Conservation (phyloP, 2,113 vertebrate genomes). For the Lepisosteus oculatus region DNA sequence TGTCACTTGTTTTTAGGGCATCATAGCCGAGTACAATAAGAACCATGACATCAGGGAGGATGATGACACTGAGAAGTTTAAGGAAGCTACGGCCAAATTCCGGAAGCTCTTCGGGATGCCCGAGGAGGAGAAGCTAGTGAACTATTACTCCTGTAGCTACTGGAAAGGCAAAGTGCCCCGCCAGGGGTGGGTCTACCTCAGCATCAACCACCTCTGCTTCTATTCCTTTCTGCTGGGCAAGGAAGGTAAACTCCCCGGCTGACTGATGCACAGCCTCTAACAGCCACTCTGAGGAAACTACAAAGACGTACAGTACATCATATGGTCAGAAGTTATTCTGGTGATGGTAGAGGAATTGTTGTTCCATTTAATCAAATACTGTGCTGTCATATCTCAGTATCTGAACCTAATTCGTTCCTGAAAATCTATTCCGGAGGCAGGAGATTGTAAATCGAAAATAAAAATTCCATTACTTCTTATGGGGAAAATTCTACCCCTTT, state of each 20-base stretch:
- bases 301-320: no score
- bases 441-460: no score
- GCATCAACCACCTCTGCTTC: constrained; percentile 98
- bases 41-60: constrained; percentile 92
- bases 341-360: no score
- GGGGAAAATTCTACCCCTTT: no score
- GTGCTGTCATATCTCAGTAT: no score
- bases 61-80: constrained; percentile 95
- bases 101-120: constrained; percentile 95
- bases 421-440: no score
- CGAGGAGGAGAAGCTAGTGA: constrained; percentile 94
- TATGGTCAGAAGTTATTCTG: no score
- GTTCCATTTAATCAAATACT: no score
- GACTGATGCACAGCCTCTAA: background rate
- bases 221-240: constrained; percentile 94
- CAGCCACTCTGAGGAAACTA: background rate
- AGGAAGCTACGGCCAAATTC: constrained; percentile 90
- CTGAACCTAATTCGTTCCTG: no score
- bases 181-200: constrained; percentile 98
- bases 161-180: constrained; percentile 96
- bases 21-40: constrained; percentile 96
- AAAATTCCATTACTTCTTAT: no score
- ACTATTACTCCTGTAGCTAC: constrained; percentile 98
- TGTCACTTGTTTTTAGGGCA: constrained; percentile 69
- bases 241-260: constrained; percentile 75